A percentile compares a stretch with the other conserved stretches of the same genome.
Conservation (phyloP, 2,797 vertebrate genomes). For the Enteromius viviparus region DNA sequence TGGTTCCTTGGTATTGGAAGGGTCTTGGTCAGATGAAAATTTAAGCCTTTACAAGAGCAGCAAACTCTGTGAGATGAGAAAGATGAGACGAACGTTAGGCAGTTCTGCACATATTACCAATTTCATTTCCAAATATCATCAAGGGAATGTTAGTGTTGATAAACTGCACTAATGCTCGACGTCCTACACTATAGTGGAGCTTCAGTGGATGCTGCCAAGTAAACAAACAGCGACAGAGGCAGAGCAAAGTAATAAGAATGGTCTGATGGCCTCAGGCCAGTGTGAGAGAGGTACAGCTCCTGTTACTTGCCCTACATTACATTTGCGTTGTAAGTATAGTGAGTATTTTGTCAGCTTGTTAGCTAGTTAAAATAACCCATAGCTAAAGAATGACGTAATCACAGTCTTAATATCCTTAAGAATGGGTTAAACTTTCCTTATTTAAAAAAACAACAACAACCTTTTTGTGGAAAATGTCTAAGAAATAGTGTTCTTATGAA, state of each 20-base stretch:
- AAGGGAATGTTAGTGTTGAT: background rate
- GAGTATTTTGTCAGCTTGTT: background rate
- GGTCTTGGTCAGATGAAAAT: constrained; percentile 77
- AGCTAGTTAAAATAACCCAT: background rate
- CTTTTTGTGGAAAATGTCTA: no score
- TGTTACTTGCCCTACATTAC: background rate
- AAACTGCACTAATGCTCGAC: background rate
- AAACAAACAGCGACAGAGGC: background rate
- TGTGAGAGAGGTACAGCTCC: background rate
- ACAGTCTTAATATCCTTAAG: background rate
- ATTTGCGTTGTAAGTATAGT: background rate
- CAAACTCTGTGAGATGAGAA: constrained; percentile 78
- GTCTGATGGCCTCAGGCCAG: background rate
- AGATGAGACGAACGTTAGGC: constrained; percentile 70
- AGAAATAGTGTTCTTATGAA: background rate
- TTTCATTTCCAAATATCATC: constrained; percentile 1
- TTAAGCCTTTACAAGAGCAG: constrained; percentile 81
- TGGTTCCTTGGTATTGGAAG: constrained; percentile 77
- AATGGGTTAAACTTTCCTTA: background rate
- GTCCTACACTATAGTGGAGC: background rate
- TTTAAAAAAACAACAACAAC: background rate
- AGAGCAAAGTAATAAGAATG: background rate
- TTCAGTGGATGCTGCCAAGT: background rate
- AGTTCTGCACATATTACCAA: constrained; percentile 7
- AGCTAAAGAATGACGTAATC: background rate